Evolutionary conservation across 2,113 vertebrate species (phyloP), one percentile per base, ranked within the genome.

Genomic region (Saimiri boliviensis): DNA sequence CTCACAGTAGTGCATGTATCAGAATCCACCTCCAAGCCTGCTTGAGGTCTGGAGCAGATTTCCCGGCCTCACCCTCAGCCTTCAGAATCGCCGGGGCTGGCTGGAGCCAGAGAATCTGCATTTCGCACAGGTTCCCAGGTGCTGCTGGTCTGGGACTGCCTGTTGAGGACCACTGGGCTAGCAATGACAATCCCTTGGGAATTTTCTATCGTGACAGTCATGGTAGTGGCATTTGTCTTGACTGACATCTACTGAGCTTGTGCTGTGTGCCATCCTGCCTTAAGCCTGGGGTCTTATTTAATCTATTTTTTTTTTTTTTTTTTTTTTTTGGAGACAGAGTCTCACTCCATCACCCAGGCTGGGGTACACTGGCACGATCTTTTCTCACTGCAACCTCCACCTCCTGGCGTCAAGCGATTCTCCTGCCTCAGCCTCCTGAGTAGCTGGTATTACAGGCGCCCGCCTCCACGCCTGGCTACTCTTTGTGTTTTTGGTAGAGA

Each of bases 61-160:
- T 81, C 76, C 3, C 1, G 66, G 42, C 14, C 49, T 30, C 8
- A 2, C 19, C 73, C 9, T 25, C 58, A 1, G 45, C 0, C 0
- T 32, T 35, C 47, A 45, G 45, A 74, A 7, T 54, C 74, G 32
- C 35, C 1, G 21, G 5, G 25, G 32, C 68, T 4, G n/a, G 86
- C 20, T 0, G 2, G 77, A 17, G 92, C 49, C 73, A 20, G 37
- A 52, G 82, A n/a, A 23, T 11, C 27, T 30, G 12, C 9, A 3
- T 27, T 80, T 68, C 56, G 16, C 7, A 20, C 16, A 2, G 1
- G 27, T 32, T 70, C 81, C 70, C 45, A 0, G 37, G 35, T 1
- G 6, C 30, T 83, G 14, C 68, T 42, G 70, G 13, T 10, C 70
- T 8, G 63, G 63, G 45, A 32, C 5, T 2, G 3, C 10, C 2